Conservation (phyloP, 1,140 invertebrate species). For the Panulirus ornatus region DNA sequence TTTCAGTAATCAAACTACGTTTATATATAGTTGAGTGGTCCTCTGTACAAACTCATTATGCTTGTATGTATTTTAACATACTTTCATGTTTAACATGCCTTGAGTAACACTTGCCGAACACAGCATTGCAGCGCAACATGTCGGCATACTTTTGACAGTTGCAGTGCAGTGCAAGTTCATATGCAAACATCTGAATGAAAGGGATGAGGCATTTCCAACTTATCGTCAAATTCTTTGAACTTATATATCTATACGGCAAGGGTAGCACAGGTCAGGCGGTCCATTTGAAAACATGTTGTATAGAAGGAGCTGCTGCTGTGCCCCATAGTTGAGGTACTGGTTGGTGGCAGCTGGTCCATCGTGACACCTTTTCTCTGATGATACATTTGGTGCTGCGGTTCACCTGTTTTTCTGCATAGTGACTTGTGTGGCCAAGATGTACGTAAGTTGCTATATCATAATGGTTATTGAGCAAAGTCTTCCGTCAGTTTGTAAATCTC, state of each 20-base stretch:
- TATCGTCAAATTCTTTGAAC: background rate
- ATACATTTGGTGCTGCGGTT: slow-evolving; percentile 1
- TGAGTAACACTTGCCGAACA: background rate
- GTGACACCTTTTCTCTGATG: background rate
- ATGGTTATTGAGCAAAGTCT: no score
- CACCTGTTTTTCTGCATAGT: background rate
- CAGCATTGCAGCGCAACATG: background rate
- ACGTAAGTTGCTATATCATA: no score
- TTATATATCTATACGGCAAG: background rate
- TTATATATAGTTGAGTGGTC: no score
- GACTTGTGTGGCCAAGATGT: no score
- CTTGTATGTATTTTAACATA: no score
- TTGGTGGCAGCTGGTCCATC: slow-evolving; percentile 13
- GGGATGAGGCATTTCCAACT: background rate
- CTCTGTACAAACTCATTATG: no score
- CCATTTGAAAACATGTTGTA: background rate
- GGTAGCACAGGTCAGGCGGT: background rate
- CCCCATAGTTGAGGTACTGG: background rate
- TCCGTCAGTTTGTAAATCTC: no score
- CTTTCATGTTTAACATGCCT: no score
- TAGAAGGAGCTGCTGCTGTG: background rate
- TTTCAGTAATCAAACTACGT: no score
- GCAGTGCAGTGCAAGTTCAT: background rate
- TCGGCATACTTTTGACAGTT: slow-evolving; percentile 9
- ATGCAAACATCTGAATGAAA: slow-evolving; percentile 5